Conservation (phyloP, 2,888 invertebrate species). For the Phyllotreta cruciferae region DNA sequence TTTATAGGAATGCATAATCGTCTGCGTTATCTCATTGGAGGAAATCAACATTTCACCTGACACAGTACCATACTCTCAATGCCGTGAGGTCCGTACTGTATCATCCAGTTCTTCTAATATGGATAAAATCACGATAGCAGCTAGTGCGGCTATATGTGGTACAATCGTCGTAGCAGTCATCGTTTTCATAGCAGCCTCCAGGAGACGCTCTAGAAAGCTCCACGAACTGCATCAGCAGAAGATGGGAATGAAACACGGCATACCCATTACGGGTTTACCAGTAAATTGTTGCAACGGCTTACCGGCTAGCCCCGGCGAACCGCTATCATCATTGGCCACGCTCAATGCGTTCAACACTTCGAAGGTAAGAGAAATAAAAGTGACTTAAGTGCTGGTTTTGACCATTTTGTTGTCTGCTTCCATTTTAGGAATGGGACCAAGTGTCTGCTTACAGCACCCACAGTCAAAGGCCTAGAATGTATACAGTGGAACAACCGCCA, state of each 20-base stretch:
- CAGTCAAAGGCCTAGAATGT: constrained; percentile 87
- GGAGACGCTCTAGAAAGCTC: constrained; percentile 78
- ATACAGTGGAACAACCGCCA: constrained; percentile 71
- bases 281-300: constrained; percentile 80
- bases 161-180: constrained; percentile 91
- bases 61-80: constrained; percentile 84
- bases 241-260: constrained; percentile 65
- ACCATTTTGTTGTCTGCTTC: too few species aligned
- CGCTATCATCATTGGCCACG: constrained; percentile 82
- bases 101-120: constrained; percentile 85
- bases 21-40: constrained; percentile 90
- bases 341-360: constrained; percentile 84
- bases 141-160: constrained; percentile 91
- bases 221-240: constrained; percentile 74
- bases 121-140: constrained; percentile 95
- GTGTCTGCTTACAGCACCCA: constrained; percentile 91
- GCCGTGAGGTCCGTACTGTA: constrained; percentile 87
- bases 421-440: constrained; percentile 77
- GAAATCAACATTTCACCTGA: constrained; percentile 88
- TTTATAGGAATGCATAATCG: constrained; percentile 86
- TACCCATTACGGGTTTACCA: constrained; percentile 76
- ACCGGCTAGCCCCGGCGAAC: constrained; percentile 80
- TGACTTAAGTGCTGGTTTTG: constrained; percentile 5
- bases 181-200: constrained; percentile 86
- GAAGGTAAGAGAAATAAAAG: constrained; percentile 64